These are phyloP conservation scores for Darevskia nairensis DNA, from an alignment of 2,797 vertebrate species.

Conservation along the genomic window DNA sequence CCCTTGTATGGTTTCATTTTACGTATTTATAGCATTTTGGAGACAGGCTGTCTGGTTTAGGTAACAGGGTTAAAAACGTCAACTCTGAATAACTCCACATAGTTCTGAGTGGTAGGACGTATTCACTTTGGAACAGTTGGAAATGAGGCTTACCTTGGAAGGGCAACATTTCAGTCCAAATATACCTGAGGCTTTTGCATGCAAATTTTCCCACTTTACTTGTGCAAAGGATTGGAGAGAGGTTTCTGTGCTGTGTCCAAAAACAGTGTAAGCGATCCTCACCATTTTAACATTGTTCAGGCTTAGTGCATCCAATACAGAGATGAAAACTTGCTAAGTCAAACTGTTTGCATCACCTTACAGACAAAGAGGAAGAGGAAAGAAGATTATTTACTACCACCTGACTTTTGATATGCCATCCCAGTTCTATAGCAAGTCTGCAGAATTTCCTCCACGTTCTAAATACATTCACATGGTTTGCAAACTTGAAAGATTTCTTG, in stretches of 20 bases:
- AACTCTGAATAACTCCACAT: too few relatives aligned
- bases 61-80: too few relatives aligned
- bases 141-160: too few relatives aligned
- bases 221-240: background rate
- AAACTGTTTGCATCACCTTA: background rate
- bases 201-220: background rate
- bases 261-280: background rate
- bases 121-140: too few relatives aligned
- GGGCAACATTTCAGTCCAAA: too few relatives aligned
- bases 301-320: too few relatives aligned
- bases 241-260: background rate
- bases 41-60: too few relatives aligned
- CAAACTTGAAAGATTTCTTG: background rate
- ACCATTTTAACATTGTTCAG: background rate
- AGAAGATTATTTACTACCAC: background rate
- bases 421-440: background rate
- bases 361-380: background rate
- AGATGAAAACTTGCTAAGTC: background rate
- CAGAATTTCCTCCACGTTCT: background rate
- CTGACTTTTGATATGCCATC: background rate
- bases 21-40: too few relatives aligned
- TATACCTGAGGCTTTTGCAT: background rate
- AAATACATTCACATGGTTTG: background rate
- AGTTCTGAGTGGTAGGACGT: too few relatives aligned
- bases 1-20: too few relatives aligned